Evolutionary conservation across 1,140 invertebrate species (phyloP), one percentile per base, ranked within the genome.

Genomic region (Neodiprion pinetum): DNA sequence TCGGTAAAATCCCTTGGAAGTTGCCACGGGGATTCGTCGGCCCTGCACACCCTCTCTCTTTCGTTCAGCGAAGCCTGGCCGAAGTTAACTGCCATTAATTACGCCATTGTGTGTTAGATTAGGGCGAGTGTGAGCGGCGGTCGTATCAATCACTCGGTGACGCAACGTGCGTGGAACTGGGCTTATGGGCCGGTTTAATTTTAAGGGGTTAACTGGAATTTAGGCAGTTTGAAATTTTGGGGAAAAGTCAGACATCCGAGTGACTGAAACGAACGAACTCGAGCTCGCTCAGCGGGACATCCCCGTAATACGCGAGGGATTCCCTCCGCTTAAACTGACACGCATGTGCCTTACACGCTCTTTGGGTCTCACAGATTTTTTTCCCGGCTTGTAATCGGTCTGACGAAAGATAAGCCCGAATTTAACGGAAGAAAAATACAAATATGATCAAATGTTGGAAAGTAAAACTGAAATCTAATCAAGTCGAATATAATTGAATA

Each of bases 61-160:
- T 12, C 67, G n/a, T 23, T 23, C 67, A 61, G 73, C 10, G 73
- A 14, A 14, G 50, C 48, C 53, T 14, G 53, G 17, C 68, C 48
- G 68, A 70, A 74, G 73, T 74, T 74, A 74, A 74, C 73, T 74
- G 73, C 68, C 67, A 74, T 74, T 74, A 74, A 74, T 74, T 74
- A 74, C 49, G 68, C 28, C 72, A 48, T 69, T 67, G 48, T 61
- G 53, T 9, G 53, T 61, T 61, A 61, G 53, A 61, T 61, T 61
- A 61, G 11, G 53, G 53, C 11, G 53, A 14, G n/a, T 12, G 11
- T 61, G 53, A 61, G 9, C 11, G 53, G 53, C 4, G n/a, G 53
- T 14, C 11, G 53, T 61, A 61, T 61, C 53, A 61, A 61, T 61
- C 53, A 61, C 53, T 61, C 53, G 53, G 53, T 61, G 53, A 61